Percentiles rank a stretch among this genome's conserved stretches.
phyloP scores from a whole-genome alignment of 1,140 invertebrate species.

The Drosophila kohkoa region DNA sequence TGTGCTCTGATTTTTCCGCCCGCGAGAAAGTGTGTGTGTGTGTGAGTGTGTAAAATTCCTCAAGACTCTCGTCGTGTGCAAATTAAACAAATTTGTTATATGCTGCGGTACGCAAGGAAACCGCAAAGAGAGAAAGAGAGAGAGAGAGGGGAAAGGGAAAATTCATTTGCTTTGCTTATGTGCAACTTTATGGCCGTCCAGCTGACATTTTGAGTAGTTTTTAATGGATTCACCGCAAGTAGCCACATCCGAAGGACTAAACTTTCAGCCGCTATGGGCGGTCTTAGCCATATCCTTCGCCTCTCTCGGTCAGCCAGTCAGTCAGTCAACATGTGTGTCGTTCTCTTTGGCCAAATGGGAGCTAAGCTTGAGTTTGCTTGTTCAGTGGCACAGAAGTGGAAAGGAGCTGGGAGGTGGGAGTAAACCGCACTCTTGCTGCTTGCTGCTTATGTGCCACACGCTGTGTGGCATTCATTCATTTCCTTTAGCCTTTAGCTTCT shows the following conservation, averaged over 20 bases:
- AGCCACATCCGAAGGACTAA: slow-evolving; percentile 42
- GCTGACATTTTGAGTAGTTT: slow-evolving; percentile 80
- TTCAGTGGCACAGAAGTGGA: background rate
- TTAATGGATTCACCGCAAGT: slow-evolving; percentile 66
- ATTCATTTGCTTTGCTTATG: slow-evolving; percentile 6
- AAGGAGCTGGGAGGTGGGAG: background rate
- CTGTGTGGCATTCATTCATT: slow-evolving; percentile 31
- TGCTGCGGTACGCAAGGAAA: slow-evolving; percentile 31
- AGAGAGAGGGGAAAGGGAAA: background rate
- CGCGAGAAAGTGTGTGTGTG: background rate
- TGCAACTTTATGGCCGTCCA: slow-evolving; percentile 52
- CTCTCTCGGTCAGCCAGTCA: slow-evolving; percentile 22
- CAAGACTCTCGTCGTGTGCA: slow-evolving; percentile 20
- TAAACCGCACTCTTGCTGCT: background rate
- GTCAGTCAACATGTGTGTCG: slow-evolving; percentile 12
- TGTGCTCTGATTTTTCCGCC: slow-evolving; percentile 26
- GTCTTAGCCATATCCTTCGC: slow-evolving; percentile 39
- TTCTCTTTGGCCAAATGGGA: slow-evolving; percentile 8
- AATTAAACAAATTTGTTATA: slow-evolving; percentile 72
- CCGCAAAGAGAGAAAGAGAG: background rate
- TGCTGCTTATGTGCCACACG: slow-evolving; percentile 4
- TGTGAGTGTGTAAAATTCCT: slow-evolving; percentile 2
- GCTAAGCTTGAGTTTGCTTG: slow-evolving; percentile 1
- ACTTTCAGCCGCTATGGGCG: slow-evolving; percentile 61
- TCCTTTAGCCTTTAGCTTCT: background rate